Evolutionary conservation across 2,797 vertebrate species (phyloP).

Genomic region (Prionace glauca): DNA sequence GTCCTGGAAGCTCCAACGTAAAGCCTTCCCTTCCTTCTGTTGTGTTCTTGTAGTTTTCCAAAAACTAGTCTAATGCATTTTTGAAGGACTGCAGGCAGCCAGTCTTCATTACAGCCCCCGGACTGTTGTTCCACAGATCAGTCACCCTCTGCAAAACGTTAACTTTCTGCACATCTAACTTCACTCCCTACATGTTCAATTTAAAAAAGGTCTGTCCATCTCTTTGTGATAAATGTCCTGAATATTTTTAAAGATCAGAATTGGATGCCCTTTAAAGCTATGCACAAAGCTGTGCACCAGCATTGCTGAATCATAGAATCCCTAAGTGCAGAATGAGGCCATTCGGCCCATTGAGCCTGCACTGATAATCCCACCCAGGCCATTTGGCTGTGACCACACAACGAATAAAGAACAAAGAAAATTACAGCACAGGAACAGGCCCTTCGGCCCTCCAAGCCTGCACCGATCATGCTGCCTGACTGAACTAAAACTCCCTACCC

Average conservation of each 20-base stretch:
- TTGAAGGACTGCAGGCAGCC: background rate
- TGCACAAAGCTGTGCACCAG: background rate
- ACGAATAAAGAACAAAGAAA: no score
- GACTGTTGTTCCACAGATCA: background rate
- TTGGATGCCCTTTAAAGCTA: background rate
- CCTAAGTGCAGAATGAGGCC: no score
- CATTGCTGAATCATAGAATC: background rate
- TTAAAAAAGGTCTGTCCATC: background rate
- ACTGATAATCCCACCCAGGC: no score
- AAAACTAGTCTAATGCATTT: background rate
- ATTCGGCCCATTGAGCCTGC: no score
- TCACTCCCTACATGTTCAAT: background rate
- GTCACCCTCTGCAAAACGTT: background rate
- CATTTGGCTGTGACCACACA: no score
- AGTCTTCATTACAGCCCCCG: background rate
- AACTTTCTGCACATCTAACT: background rate
- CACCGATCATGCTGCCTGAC: no score
- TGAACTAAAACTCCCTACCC: no score
- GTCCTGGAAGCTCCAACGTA: background rate
- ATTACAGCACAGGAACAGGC: no score
- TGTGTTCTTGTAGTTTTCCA: background rate
- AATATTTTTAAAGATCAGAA: constrained; percentile 4
- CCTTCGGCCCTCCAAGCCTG: no score
- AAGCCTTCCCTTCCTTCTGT: background rate
- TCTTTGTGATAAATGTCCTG: background rate